Percentiles rank a stretch among this genome's conserved stretches.
Conservation (phyloP, 2,888 invertebrate species). For the Cryptophagus acutangulus region DNA sequence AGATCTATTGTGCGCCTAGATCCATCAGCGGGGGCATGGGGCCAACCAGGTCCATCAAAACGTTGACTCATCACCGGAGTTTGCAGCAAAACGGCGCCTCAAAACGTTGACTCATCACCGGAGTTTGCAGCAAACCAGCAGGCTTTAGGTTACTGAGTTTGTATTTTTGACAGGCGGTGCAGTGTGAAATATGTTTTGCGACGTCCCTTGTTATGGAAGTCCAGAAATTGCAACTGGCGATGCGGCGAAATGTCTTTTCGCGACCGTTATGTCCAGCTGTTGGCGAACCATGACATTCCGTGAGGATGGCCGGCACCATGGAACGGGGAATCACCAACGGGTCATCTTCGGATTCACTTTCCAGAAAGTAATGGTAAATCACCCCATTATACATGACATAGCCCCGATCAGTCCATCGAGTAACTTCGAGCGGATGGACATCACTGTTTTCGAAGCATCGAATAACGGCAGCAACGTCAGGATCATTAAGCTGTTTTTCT, state of each 20-base stretch:
- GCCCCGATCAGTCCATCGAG: too few relatives aligned
- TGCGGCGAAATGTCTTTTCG: background rate
- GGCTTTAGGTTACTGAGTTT: conserved; percentile 11
- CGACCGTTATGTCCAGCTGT: conserved; percentile 1
- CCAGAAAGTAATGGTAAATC: too few relatives aligned
- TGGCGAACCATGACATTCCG: background rate
- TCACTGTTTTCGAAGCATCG: too few relatives aligned
- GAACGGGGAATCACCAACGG: too few relatives aligned
- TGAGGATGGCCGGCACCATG: too few relatives aligned
- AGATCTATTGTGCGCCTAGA: conserved; percentile 15
- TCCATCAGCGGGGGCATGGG: conserved; percentile 9
- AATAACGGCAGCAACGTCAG: too few relatives aligned
- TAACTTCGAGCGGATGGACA: too few relatives aligned
- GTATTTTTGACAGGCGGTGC: conserved; percentile 5
- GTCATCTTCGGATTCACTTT: too few relatives aligned
- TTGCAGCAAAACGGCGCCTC: conserved; percentile 11
- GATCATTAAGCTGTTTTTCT: too few relatives aligned
- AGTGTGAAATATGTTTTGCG: background rate
- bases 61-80: conserved; percentile 9
- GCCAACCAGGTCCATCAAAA: conserved; percentile 15
- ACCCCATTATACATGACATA: too few relatives aligned
- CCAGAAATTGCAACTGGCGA: background rate
- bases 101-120: too few relatives aligned
- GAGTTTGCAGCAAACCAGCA: too few relatives aligned
- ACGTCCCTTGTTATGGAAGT: background rate